Base-by-base conservation (phyloP, 2,113 vertebrate genomes). In the Phalacrocorax aristotelis region DNA sequence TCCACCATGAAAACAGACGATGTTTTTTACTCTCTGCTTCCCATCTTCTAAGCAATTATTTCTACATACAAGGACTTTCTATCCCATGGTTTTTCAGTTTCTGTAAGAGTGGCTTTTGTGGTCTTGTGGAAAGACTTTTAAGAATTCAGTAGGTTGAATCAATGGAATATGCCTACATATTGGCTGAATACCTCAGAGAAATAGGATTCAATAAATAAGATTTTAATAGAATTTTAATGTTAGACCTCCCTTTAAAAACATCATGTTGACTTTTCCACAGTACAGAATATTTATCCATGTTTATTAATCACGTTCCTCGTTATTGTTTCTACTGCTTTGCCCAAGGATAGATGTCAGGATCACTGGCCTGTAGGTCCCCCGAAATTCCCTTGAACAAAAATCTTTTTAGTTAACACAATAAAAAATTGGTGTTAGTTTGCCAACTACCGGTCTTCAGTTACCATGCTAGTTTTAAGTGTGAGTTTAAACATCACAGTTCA, bases 321-420 rank as follows among this genome's bases (percentile, higher is more conserved):
- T 90, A 61, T n/a, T 76, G 26, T 61, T 87, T 92, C n/a, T 38
- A 21, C 21, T 72, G 61, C 36, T 61, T 72, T 94, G 61, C 15
- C 48, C 48, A 61, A 55, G 21, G 1, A 2, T 5, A 78, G 55
- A 46, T 0, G 0, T 70, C 38, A 70, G 60, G 32, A 77, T 38
- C 30, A 36, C 12, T 66, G 46, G 2, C 10, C 46, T 36, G 13
- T 51, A 83, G 17, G 16, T 92, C 26, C 51, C 38, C 29, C 6
- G 2, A 64, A 84, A 71, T 60, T 62, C 38, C 42, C 42, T 84
- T 66, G n/a, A 89, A 44, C 60, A 78, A 57, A 84, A 5, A 25
- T 51, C 29, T 51, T 70, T 89, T 68, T 55, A 23, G 21, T 22
- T 64, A 62, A 22, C 27, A 48, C 51, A 75, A 49, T 58, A 38